Evolutionary conservation across 2,113 vertebrate species (phyloP).

Genomic region (Melanostigma gelatinosum): DNA sequence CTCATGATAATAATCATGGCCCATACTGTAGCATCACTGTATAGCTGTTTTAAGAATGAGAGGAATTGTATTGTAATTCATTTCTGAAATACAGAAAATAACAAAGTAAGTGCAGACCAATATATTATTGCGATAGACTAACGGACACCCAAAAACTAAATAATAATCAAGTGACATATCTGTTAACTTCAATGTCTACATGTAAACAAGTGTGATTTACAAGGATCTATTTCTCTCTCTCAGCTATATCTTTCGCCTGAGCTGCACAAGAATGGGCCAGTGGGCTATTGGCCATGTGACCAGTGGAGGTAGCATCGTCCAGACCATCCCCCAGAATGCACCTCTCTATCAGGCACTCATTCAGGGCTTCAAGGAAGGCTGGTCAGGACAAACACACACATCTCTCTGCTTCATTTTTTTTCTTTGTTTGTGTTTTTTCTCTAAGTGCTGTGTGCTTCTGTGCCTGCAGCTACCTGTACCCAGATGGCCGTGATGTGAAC

Average conservation of each 20-base stretch:
- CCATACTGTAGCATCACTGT: neutral
- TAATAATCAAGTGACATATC: neutral
- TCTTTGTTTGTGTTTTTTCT: neutral
- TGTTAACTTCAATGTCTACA: neutral
- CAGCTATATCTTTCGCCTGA: constrained; percentile 91
- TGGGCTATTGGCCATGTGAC: constrained; percentile 92
- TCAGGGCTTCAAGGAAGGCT: constrained; percentile 85
- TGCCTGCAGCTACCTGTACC: constrained; percentile 85
- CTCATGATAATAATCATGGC: neutral
- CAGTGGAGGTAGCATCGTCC: constrained; percentile 80
- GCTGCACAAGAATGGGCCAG: constrained; percentile 89
- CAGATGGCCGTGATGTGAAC: constrained; percentile 85
- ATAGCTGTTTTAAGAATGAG: neutral
- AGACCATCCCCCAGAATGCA: constrained; percentile 86
- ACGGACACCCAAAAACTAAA: neutral
- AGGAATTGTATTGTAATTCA: neutral
- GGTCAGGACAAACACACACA: constrained; percentile 78
- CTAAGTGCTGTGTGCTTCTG: constrained; percentile 33
- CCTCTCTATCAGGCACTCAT: constrained; percentile 86
- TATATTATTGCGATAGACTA: neutral
- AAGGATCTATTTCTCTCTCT: neutral
- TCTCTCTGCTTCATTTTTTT: neutral
- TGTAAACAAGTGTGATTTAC: neutral
- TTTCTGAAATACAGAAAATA: neutral
- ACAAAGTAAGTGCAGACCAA: neutral